phyloP scores from a whole-genome alignment of 2,113 vertebrate genomes.

The Mesembrinibis cayennensis region DNA sequence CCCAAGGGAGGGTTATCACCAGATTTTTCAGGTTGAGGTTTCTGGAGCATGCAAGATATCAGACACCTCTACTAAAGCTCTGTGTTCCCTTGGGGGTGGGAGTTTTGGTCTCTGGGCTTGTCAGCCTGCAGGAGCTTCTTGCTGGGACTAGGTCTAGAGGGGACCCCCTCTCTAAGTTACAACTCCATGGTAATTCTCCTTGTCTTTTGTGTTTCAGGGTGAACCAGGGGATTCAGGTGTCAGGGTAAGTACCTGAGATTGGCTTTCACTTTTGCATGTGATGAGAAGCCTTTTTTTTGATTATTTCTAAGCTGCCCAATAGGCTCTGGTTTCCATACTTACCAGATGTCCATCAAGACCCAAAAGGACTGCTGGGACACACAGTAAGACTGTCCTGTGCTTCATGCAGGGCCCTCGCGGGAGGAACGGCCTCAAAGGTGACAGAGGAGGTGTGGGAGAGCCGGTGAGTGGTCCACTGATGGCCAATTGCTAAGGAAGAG shows the following conservation, averaged over 20 bases:
- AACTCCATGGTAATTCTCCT: background rate
- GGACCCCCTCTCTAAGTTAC: background rate
- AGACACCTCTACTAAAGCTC: background rate
- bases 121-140: background rate
- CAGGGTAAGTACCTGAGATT: constrained; percentile 72
- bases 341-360: background rate
- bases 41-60: background rate
- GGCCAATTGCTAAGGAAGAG: background rate
- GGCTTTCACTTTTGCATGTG: background rate
- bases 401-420: constrained; percentile 81
- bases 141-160: background rate
- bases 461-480: constrained; percentile 68
- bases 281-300: background rate
- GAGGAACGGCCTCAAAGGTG: constrained; percentile 81
- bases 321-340: background rate
- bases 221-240: constrained; percentile 77
- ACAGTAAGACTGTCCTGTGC: background rate
- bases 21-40: background rate
- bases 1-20: no score
- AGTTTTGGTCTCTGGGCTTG: background rate
- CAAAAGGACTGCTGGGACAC: background rate
- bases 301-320: background rate
- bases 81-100: background rate
- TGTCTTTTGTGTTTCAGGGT: constrained; percentile 74
- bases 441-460: constrained; percentile 79